Evolutionary conservation across 2,888 invertebrate genomes (phyloP).

Genomic region (Agrochola circellaris): DNA sequence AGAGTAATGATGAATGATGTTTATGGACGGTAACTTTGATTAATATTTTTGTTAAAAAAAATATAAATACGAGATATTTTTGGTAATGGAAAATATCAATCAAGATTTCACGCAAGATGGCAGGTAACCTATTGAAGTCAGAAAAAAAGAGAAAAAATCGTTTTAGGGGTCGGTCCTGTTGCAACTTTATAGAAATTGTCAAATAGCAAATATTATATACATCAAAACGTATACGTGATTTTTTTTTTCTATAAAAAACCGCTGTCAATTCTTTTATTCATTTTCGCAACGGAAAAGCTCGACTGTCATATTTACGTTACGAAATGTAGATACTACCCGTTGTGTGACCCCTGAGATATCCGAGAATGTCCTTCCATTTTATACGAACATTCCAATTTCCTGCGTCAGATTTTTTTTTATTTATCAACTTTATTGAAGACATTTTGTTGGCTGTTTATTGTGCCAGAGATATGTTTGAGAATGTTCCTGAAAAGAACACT

Average conservation of each 20-base stretch:
- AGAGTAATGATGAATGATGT: background rate
- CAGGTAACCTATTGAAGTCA: too few species aligned
- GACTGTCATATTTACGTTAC: slow-evolving; percentile 42
- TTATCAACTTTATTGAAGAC: slow-evolving; percentile 56
- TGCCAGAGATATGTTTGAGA: slow-evolving; percentile 19
- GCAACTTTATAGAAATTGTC: too few species aligned
- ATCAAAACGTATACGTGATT: background rate
- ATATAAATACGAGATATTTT: too few species aligned
- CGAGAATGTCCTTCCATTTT: slow-evolving; percentile 53
- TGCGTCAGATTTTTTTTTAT: slow-evolving; percentile 57
- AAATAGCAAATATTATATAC: too few species aligned
- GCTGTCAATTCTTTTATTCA: background rate
- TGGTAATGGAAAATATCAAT: background rate
- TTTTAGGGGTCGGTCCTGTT: too few species aligned
- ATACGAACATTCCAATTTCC: slow-evolving; percentile 65
- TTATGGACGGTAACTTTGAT: background rate
- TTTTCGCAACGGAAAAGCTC: slow-evolving; percentile 44
- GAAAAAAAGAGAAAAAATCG: too few species aligned
- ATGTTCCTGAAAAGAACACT: slow-evolving; percentile 19
- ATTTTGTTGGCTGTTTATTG: slow-evolving; percentile 36
- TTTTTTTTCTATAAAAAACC: background rate
- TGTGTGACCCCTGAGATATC: slow-evolving; percentile 52
- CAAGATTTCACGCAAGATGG: background rate
- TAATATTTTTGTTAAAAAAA: background rate
- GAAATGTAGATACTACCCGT: slow-evolving; percentile 38